These are phyloP conservation scores for Cosmorhoe ocellata DNA, from an alignment of 2,888 invertebrate genomes.

Conservation along the genomic window DNA sequence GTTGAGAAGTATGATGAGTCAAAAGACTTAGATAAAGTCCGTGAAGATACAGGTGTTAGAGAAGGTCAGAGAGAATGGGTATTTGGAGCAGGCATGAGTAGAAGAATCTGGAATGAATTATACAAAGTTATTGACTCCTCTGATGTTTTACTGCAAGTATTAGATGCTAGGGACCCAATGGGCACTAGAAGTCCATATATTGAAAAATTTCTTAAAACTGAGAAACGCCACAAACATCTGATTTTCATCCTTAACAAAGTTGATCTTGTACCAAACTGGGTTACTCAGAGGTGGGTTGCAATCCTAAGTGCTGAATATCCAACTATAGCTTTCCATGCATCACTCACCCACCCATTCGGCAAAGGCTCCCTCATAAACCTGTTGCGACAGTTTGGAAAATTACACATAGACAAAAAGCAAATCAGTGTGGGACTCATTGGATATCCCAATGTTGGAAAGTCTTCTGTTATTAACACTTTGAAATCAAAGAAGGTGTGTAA, in stretches of 20 bases:
- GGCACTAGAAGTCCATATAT: conserved; percentile 97
- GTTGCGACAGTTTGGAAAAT: conserved; percentile 95
- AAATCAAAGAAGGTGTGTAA: conserved; percentile 99
- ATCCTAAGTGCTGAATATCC: conserved; percentile 97
- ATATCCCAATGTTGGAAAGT: conserved; percentile 99
- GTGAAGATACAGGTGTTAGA: conserved; percentile 90
- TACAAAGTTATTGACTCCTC: conserved; percentile 99
- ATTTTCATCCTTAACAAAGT: conserved; percentile 99
- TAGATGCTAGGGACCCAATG: conserved; percentile 98
- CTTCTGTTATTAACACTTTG: conserved; percentile 98
- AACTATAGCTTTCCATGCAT: conserved; percentile 99
- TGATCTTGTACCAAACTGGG: conserved; percentile 98
- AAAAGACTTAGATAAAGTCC: conserved; percentile 92
- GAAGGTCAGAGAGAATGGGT: conserved; percentile 95
- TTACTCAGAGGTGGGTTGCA: conserved; percentile 98
- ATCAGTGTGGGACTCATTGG: conserved; percentile 99
- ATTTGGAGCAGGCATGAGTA: conserved; percentile 97
- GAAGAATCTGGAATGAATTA: conserved; percentile 98
- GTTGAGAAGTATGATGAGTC: conserved; percentile 89
- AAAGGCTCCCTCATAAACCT: conserved; percentile 98
- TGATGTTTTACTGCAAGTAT: conserved; percentile 96
- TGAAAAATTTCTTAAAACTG: conserved; percentile 94
- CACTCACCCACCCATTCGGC: conserved; percentile 98
- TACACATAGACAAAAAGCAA: conserved; percentile 98
- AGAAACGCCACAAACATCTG: conserved; percentile 98